Conservation (phyloP, 2,888 invertebrate species). For the Pocota personata region DNA sequence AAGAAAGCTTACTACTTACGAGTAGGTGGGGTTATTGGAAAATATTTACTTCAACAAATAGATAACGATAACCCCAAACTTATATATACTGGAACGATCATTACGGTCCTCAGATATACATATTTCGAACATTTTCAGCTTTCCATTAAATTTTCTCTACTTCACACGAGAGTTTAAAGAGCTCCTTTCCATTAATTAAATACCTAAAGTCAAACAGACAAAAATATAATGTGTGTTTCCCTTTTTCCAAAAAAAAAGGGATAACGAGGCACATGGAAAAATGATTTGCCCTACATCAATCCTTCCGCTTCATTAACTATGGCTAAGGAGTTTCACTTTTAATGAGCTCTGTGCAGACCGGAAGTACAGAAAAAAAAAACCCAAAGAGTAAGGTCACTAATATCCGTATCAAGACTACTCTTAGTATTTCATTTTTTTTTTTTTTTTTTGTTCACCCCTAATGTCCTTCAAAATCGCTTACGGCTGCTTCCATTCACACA, state of each 20-base stretch:
- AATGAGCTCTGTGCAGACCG: slow-evolving; percentile 31
- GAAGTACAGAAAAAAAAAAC: background rate
- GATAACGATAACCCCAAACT: too few relatives aligned
- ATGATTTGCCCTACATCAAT: slow-evolving; percentile 51
- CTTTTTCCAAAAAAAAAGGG: slow-evolving; percentile 9
- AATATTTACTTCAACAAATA: too few relatives aligned
- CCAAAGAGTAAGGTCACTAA: slow-evolving; percentile 28
- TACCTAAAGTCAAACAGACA: background rate
- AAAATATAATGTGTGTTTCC: background rate
- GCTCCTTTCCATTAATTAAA: background rate
- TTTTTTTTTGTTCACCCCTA: slow-evolving; percentile 13
- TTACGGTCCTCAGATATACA: too few relatives aligned
- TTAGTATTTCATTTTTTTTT: background rate
- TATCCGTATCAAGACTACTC: slow-evolving; percentile 1
- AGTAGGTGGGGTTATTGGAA: too few relatives aligned
- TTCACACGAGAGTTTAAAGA: background rate
- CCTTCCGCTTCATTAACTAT: slow-evolving; percentile 52
- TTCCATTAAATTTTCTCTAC: background rate
- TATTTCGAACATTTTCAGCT: too few relatives aligned
- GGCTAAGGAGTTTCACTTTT: slow-evolving; percentile 51
- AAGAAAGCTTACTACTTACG: too few relatives aligned
- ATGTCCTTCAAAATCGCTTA: slow-evolving; percentile 34
- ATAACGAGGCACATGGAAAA: slow-evolving; percentile 49
- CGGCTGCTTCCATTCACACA: slow-evolving; percentile 9
- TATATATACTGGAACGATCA: too few relatives aligned